These are phyloP conservation scores for Oncopeltus fasciatus DNA, from an alignment of 1,140 invertebrate species.

Conservation along the genomic window DNA sequence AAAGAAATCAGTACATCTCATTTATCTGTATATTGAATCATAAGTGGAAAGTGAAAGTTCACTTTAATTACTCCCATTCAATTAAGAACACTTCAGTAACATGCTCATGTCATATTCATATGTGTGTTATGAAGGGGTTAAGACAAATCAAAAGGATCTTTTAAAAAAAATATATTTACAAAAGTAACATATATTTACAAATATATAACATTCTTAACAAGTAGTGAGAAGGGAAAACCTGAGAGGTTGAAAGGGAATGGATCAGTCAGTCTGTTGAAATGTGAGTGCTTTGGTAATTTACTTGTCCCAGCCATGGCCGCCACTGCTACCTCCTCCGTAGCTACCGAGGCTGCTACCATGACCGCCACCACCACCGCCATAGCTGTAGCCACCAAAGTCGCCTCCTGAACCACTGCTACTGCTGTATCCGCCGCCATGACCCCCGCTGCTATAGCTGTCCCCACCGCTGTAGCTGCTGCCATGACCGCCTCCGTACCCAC, in stretches of 20 bases:
- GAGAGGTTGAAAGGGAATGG: neutral
- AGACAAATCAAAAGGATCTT: neutral
- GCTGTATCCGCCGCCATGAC: neutral
- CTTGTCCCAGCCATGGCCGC: neutral
- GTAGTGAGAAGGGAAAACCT: neutral
- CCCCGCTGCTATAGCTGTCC: neutral
- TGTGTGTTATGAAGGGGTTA: no score
- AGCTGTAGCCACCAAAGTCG: conserved; percentile 9
- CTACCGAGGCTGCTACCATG: conserved; percentile 1
- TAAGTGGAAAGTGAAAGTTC: no score
- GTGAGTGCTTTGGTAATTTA: neutral
- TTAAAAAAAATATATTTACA: neutral
- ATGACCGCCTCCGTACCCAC: conserved; percentile 12
- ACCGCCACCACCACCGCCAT: conserved; percentile 10
- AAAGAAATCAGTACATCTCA: no score
- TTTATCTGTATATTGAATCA: no score
- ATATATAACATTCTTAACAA: neutral
- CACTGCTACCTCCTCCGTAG: conserved; percentile 10
- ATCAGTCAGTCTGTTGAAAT: neutral
- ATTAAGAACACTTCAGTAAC: no score
- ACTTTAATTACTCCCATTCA: no score
- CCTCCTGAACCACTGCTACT: conserved; percentile 9
- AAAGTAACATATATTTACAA: neutral
- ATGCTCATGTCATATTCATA: no score
- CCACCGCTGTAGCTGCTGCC: neutral